Conservation (phyloP, 1,140 invertebrate species). For the Nasonia longicornis region DNA sequence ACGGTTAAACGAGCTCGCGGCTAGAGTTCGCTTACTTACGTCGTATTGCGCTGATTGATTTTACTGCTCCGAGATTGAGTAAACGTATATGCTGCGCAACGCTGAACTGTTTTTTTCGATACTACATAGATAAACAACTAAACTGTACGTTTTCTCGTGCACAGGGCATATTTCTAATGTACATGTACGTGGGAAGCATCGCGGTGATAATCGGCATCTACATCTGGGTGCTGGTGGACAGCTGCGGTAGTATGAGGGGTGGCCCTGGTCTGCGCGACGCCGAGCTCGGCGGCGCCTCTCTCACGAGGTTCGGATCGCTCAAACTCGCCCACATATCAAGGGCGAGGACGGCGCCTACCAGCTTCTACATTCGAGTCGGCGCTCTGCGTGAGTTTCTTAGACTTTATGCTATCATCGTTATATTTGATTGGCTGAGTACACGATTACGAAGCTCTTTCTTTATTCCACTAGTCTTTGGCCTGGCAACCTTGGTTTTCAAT, state of each 20-base stretch:
- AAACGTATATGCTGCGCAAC: not conserved
- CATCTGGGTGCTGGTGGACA: slow-evolving; percentile 74
- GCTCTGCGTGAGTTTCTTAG: slow-evolving; percentile 71
- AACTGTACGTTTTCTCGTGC: slow-evolving; percentile 49
- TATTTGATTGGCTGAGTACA: not conserved
- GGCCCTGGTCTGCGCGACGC: slow-evolving; percentile 60
- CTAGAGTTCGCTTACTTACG: not conserved
- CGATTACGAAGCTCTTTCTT: not conserved
- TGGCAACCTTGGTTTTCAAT: slow-evolving; percentile 77
- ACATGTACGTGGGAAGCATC: slow-evolving; percentile 75
- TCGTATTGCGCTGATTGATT: not conserved
- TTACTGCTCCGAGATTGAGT: not conserved
- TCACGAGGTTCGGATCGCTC: slow-evolving; percentile 72
- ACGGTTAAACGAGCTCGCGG: not conserved
- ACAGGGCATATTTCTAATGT: slow-evolving; percentile 76
- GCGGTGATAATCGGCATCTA: slow-evolving; percentile 77
- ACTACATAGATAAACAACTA: too few species aligned
- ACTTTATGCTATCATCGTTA: not conserved
- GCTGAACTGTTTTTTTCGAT: too few species aligned
- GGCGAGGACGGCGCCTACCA: slow-evolving; percentile 71
- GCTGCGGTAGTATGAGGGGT: slow-evolving; percentile 66
- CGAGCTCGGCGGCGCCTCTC: slow-evolving; percentile 66
- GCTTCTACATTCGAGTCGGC: slow-evolving; percentile 77
- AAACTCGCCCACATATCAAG: slow-evolving; percentile 72
- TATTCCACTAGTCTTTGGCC: slow-evolving; percentile 72